Percentiles rank a stretch among this genome's conserved stretches.
Evolutionary conservation across 2,113 vertebrate species (phyloP).

Genomic region (Perccottus glenii): DNA sequence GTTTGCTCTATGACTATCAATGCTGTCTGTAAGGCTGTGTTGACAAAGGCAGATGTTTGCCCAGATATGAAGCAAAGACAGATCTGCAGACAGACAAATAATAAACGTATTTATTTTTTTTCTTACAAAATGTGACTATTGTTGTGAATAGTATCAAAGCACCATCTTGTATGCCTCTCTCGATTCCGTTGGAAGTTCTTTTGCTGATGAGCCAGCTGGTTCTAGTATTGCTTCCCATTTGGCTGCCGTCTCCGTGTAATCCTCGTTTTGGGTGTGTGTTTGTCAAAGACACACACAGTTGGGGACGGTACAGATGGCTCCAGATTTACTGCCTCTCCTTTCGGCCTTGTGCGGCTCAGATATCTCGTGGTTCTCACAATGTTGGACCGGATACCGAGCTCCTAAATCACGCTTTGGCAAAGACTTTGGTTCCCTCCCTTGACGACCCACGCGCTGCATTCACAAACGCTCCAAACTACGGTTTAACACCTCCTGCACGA

Average conservation of each 20-base stretch:
- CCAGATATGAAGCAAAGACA: slow-evolving; percentile 30
- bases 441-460: slow-evolving; percentile 41
- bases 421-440: slow-evolving; percentile 44
- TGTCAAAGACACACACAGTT: slow-evolving; percentile 75
- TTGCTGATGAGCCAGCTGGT: slow-evolving; percentile 72
- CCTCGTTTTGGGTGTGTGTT: slow-evolving; percentile 64
- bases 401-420: slow-evolving; percentile 75
- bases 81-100: slow-evolving; percentile 11
- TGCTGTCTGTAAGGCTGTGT: not conserved
- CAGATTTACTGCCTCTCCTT: slow-evolving; percentile 74
- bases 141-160: slow-evolving; percentile 43
- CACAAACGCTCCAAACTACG: slow-evolving; percentile 50
- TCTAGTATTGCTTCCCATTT: slow-evolving; percentile 69
- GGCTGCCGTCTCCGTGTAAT: slow-evolving; percentile 68
- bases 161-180: slow-evolving; percentile 63
- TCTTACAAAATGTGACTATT: not conserved
- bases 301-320: slow-evolving; percentile 74
- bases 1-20: slow-evolving; percentile 23
- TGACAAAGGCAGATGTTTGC: slow-evolving; percentile 20
- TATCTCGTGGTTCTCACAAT: slow-evolving; percentile 68
- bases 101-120: slow-evolving; percentile 1
- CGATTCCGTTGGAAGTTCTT: slow-evolving; percentile 61
- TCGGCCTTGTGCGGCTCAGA: slow-evolving; percentile 68
- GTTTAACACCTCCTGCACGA: slow-evolving; percentile 38
- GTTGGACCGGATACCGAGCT: slow-evolving; percentile 69